Base-by-base conservation (phyloP, 92 coral and sea anemone species). In the Galaxea fascicularis region DNA sequence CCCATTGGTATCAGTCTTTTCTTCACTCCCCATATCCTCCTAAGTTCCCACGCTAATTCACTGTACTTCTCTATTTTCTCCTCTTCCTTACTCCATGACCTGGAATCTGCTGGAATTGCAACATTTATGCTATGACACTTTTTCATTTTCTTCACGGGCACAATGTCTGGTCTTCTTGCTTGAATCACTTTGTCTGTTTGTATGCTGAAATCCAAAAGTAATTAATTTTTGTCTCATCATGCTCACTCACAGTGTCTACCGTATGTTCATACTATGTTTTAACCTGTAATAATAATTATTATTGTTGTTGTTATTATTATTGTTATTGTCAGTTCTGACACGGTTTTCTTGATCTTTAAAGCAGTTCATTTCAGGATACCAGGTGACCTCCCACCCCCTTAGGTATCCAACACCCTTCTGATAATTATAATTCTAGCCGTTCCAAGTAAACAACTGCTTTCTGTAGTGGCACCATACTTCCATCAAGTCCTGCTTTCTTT, bases 11-110 rank as follows among this genome's bases (percentile, higher is more conserved):
- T 20, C 60, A 54, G 18, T 17, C n/a, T 54, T 54, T 16, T 17
- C n/a, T 54, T 54, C n/a, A 54, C 60, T 54, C n/a, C n/a, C 60
- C 60, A 54, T 54, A 54, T 54, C 60, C 60, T 54, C 60, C 16
- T 54, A 5, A 54, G 60, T 54, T 54, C 60, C 60, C 60, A 12
- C 18, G 60, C 60, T 12, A 54, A 54, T 4, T 54, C 60, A 12
- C n/a, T 17, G n/a, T 54, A 12, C 60, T 54, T 54, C 4, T 54
- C 60, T 17, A 54, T 54, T 17, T 54, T 54, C n/a, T 17, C 59
- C 59, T 54, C 60, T 17, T 54, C 60, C n/a, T 54, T 4, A 54
- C 16, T 17, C 60, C 60, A 54, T 0, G 60, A 54, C 16, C 18
- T 54, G n/a, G 60, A 54, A 20, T 54, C 60, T 54, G 60, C 60